Evolutionary conservation across 1,140 invertebrate genomes (phyloP), one percentile per base, ranked within the genome.

Genomic region (Drosophila santomea): DNA sequence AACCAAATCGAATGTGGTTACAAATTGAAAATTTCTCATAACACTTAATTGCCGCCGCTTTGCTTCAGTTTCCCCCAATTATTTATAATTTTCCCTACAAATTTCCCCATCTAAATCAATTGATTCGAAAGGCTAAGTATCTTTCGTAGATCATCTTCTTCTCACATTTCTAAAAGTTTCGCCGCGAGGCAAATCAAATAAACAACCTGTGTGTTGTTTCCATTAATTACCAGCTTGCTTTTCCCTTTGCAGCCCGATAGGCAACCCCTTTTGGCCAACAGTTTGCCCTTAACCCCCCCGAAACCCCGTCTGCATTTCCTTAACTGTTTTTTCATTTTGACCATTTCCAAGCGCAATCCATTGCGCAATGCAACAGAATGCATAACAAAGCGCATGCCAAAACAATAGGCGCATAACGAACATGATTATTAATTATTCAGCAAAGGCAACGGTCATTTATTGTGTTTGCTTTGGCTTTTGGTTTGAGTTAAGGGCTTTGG

Each of bases 281-380:
- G 63, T 28, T 63, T 63, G n/a, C 56, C 56, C 66, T 68, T 41
- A 71, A 20, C 17, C 17, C 20, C 20, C 20, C 20, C 20, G 20
- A 2, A 58, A 17, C 17, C 75, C 55, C 78, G 66, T 58, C 41
- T 75, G 62, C 44, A 69, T 80, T 67, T 69, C 41, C 66, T 72
- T 56, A 66, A 69, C 68, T 74, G 56, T 58, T 59, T 68, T 68
- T 61, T 23, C 55, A 61, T 69, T 50, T 75, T 44, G 52, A 43
- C 47, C 28, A 60, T 61, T 67, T 51, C n/a, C 44, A 25, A 60
- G 35, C 11, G 32, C 55, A n/a, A n/a, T n/a, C n/a, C n/a, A 66
- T 86, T 82, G 83, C 83, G 71, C 83, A 86, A 89, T 86, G 83
- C 83, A 86, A 88, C 84, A 86, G 83, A 86, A 88, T 86, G 67